Evolutionary conservation across 2,888 invertebrate genomes (phyloP), one percentile per base, ranked within the genome.

Genomic region (Mylabris sibirica): DNA sequence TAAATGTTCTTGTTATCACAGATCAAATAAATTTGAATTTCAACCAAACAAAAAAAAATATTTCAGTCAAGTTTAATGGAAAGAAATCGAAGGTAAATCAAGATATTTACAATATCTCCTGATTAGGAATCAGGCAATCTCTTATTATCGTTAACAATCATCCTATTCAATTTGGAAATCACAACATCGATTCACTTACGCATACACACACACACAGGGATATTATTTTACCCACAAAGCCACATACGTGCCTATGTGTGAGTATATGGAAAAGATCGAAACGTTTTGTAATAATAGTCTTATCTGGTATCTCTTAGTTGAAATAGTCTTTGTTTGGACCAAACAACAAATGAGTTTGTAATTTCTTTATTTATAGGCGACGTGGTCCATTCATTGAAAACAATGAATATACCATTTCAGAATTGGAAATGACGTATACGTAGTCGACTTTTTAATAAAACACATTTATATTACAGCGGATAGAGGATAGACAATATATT

Each of bases 381-480:
- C 75, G 74, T 76, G 77, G 77, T 77, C 80, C 76, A 79, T 80
- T 80, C 77, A 79, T 75, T 75, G 79, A 75, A 78, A 79, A 81
- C 81, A 81, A 81, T 81, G 79, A 76, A 75, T 53, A 67, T 67
- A 70, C 70, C 63, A 67, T 63, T 65, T 60, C 34, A 67, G 70
- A 70, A 70, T 70, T 70, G 67, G 67, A 70, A 70, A 53, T 53
- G 53, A 22, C 53, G 53, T 17, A 41, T 53, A 53, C 22, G 11
- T 0, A 53, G 49, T 53, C 20, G 49, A 53, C n/a, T 53, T 53
- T 53, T 22, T 53, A 22, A 53, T 53, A 53, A 53, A 11, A 20
- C 11, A 9, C 20, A 20, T 53, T 20, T 2, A 22, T 11, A 20
- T 1, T 20, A 22, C 5, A 53, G 49, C 20, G 1, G 11, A 22